Evolutionary conservation across 2,113 vertebrate species (phyloP), one percentile per base, ranked within the genome.

Genomic region (Tonatia bakeri): DNA sequence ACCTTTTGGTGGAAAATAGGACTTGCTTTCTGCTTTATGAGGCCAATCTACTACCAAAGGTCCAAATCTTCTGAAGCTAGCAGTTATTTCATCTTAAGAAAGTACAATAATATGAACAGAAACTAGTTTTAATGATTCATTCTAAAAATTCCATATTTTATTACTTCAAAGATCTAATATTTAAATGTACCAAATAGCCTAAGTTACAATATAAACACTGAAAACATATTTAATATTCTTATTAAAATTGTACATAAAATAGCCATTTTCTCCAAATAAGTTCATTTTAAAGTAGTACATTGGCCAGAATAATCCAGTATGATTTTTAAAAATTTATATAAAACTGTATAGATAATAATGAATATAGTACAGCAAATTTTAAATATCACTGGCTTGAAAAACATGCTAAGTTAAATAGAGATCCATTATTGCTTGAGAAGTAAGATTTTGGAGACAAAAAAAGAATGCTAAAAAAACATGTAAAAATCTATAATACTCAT

Each of bases 1-100:
- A 99, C 99, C 99, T 99, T 99, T 99, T 77, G 99, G 99, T 94
- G 99, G 99, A 97, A 99, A 99, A 98, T 99, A 99, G 82, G 99
- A 99, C 94, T 99, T 99, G 98, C 99, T 99, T 98, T 99, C 99
- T 64, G 99, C 99, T 99, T 99, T 99, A 98, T 99, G 99, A 69
- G 99, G 99, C 99, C 99, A 99, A 97, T 99, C 99, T 89, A 99
- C 99, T 86, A 99, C 99, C 98, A 99, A 98, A 98, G 99, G 99
- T 75, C 99, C 99, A 83, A 99, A 99, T 97, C 99, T 99, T 84
- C 99, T 99, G 98, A 99, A 99, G 97, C 99, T 99, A 90, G 99
- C 99, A 92, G 99, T 99, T 97, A 99, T 99, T 99, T 99, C 99
- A 98, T 99, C 99, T 99, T 97, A 85, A 94, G 72, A 84, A 75